These are phyloP conservation scores for Xanthorhoe designata DNA, from an alignment of 2,888 invertebrate species.

Conservation along the genomic window DNA sequence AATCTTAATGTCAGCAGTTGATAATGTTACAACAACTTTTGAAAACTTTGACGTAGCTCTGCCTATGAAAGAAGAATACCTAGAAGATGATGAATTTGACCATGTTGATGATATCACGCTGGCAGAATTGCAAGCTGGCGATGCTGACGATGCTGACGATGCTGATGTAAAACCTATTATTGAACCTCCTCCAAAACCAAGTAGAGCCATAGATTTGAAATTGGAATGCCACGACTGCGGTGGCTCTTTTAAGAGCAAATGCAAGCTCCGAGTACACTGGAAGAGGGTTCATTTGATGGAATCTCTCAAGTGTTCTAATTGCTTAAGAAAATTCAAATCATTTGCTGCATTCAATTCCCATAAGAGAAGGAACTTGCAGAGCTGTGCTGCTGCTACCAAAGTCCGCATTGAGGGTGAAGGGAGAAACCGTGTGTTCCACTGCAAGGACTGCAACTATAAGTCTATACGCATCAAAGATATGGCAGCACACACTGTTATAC, in stretches of 20 bases:
- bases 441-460: conserved; percentile 62
- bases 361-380: conserved; percentile 30
- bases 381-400: conserved; percentile 31
- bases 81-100: conserved; percentile 19
- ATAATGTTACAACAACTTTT: background rate
- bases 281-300: conserved; percentile 53
- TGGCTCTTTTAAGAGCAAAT: conserved; percentile 58
- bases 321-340: conserved; percentile 50
- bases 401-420: conserved; percentile 41
- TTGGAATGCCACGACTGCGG: conserved; percentile 64
- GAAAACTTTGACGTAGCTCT: conserved; percentile 1
- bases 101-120: conserved; percentile 20
- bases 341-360: conserved; percentile 46
- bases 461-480: conserved; percentile 59
- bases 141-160: background rate
- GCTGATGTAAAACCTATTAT: background rate
- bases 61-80: conserved; percentile 27
- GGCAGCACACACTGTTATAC: conserved; percentile 58
- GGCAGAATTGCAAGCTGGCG: conserved; percentile 15
- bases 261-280: conserved; percentile 63
- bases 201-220: conserved; percentile 52
- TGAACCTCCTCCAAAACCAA: conserved; percentile 34
- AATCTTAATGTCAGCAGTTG: conserved; percentile 48
- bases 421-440: conserved; percentile 37
- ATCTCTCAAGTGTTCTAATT: conserved; percentile 50